Conservation (phyloP, 2,113 vertebrate species). For the Caranx ignobilis region DNA sequence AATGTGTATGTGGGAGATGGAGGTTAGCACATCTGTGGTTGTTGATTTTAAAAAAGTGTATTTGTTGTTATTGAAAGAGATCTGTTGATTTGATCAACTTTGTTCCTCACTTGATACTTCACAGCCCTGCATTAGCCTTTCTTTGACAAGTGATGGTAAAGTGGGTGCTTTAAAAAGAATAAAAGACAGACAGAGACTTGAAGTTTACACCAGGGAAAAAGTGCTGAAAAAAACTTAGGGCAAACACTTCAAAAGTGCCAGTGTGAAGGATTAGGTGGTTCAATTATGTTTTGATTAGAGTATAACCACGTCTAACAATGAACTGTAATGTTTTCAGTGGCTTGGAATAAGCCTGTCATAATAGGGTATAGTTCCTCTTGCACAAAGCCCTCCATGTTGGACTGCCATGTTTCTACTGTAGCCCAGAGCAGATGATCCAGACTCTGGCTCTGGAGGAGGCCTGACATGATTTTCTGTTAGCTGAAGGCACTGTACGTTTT, state of each 20-base stretch:
- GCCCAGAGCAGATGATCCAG: no score
- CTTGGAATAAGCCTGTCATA: no score
- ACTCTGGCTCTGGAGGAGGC: no score
- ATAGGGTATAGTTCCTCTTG: no score
- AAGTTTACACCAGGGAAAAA: not conserved
- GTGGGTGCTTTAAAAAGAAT: not conserved
- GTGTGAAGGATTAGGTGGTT: no score
- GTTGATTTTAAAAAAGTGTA: slow-evolving; percentile 4
- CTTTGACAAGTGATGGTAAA: not conserved
- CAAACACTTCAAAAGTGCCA: not conserved
- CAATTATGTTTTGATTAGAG: no score
- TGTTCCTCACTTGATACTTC: slow-evolving; percentile 12
- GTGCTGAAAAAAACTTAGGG: not conserved
- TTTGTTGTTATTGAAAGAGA: slow-evolving; percentile 27
- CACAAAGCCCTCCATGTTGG: no score
- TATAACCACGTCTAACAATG: no score
- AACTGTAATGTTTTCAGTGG: no score
- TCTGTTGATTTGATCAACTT: slow-evolving; percentile 41
- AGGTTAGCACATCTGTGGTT: slow-evolving; percentile 7
- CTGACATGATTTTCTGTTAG: no score
- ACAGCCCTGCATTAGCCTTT: not conserved
- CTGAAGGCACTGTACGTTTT: no score
- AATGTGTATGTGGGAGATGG: slow-evolving; percentile 3
- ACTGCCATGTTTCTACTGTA: no score
- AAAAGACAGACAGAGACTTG: not conserved